Conservation (phyloP, 2,113 vertebrate genomes). For the Symphodus melops region DNA sequence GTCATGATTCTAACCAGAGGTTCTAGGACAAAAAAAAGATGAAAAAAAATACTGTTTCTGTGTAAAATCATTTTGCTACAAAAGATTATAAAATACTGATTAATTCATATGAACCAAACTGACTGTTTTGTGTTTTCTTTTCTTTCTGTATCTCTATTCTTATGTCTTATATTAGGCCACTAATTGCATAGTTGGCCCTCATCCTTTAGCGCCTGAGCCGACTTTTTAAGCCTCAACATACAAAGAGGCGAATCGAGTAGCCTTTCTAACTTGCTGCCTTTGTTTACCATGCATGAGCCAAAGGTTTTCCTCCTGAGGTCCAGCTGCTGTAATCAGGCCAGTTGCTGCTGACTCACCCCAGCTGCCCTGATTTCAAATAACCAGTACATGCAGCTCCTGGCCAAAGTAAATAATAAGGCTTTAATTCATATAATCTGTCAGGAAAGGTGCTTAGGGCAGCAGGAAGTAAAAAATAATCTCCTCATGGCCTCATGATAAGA, state of each 20-base stretch:
- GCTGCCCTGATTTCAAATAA: slow-evolving; percentile 80
- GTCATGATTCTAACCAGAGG: slow-evolving; percentile 78
- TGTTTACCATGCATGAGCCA: slow-evolving; percentile 56
- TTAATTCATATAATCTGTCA: slow-evolving; percentile 82
- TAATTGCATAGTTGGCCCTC: neutral
- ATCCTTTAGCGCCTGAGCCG: neutral
- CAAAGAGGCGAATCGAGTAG: slow-evolving; percentile 18
- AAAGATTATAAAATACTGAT: slow-evolving; percentile 83
- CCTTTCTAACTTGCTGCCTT: slow-evolving; percentile 32
- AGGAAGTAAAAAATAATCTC: slow-evolving; percentile 77
- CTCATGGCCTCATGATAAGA: slow-evolving; percentile 49
- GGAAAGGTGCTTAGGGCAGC: slow-evolving; percentile 77
- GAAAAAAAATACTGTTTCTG: slow-evolving; percentile 71
- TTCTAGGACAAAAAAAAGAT: slow-evolving; percentile 70
- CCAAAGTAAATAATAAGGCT: slow-evolving; percentile 74
- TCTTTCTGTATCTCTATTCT: slow-evolving; percentile 1
- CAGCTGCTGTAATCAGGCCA: slow-evolving; percentile 72
- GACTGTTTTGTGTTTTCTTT: slow-evolving; percentile 67
- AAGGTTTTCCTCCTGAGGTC: slow-evolving; percentile 63
- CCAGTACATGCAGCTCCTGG: slow-evolving; percentile 73
- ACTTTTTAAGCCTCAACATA: neutral
- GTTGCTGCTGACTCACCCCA: slow-evolving; percentile 74
- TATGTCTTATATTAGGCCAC: slow-evolving; percentile 13
- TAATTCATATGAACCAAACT: slow-evolving; percentile 76
- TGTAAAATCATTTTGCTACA: slow-evolving; percentile 85